Base-by-base conservation (phyloP, 2,888 invertebrate genomes). In the Quadroppia sp. region DNA sequence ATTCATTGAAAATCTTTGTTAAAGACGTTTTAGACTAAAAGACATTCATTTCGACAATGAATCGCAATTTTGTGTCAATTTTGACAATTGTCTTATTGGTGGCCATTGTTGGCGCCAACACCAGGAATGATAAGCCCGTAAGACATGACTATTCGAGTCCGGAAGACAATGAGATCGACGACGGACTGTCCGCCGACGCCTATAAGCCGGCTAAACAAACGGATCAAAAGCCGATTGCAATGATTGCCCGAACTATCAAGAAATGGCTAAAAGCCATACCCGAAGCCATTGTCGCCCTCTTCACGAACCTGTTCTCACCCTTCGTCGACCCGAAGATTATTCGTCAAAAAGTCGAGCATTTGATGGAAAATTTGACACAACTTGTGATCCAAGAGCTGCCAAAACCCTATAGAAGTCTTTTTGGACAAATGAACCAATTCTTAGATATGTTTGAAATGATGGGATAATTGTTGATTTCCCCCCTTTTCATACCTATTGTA, bases 361-460 rank as follows among this genome's bases (percentile, higher is more conserved):
- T 64, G 4, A 30, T 64, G 20, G 23, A 64, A 6, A 11, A 20
- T 13, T 20, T 64, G n/a, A 1, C 23, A n/a, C 20, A 23, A 36
- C 36, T 64, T 2, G 11, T 64, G 2, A 20, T 20, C n/a, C 15
- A 64, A 1, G 61, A 64, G 15, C 11, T 64, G 4, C 61, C 61
- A 1, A 30, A 30, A 32, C 36, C 61, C 1, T 64, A 64, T 15
- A 6, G 32, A 1, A 20, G 36, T 7, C 7, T 61, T n/a, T 61
- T 61, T 7, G 15, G 2, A 28, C 59, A 61, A 32, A 9, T 61
- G 1, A 32, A 32, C 1, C 61, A 64, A 20, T 64, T 64, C 23
- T n/a, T 64, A 20, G 61, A 64, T 64, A 64, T 64, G 61, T 36
- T 64, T 36, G 61, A 64, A 64, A 30, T 64, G 61, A 32, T 64